Base-by-base conservation (phyloP, 2,888 invertebrate species). In the Mechanitis messenoides region DNA sequence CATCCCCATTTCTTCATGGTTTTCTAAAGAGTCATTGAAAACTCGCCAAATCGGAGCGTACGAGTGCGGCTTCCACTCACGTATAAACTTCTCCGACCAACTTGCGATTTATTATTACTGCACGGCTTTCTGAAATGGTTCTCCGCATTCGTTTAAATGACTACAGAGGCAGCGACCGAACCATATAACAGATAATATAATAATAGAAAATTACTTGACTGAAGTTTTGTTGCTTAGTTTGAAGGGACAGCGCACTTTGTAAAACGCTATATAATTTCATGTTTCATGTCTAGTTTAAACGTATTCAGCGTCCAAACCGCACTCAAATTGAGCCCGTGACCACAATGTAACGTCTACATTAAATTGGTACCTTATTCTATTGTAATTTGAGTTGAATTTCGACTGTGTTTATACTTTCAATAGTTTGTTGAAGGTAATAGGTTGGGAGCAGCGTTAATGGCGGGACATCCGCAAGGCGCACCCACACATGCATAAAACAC, bases 381-480 rank as follows among this genome's bases (percentile, higher is more conserved):
- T 1, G 6, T 11, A 0, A 0, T 6, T 55, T 64, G 28, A 31
- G 63, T 56, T 31, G 35, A 33, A 31, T 60, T 61, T 66, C 1
- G 53, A 12, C 2, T 55, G 56, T 12, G 5, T 28, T 47, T 1
- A 1, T 2, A 33, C 7, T n/a, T 53, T 66, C 65, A 70, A 70
- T 68, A 68, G 69, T 67, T 68, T 67, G 68, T 65, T 67, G 59
- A 60, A 56, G 68, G 72, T 75, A 78, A 77, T 76, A 73, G 74
- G 73, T 74, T 69, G 72, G 74, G 73, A 74, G 76, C 77, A 75
- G 72, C 72, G 68, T 73, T 76, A 77, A 78, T 74, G 71, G 71
- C 74, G 72, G 72, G 72, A 76, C 79, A 80, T 79, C 80, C 79
- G 77, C 73, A 72, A 71, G 74, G 69, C 67, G 67, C 65, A 53